Percentiles rank a stretch among this genome's conserved stretches.
phyloP scores from a whole-genome alignment of 1,140 invertebrate genomes.

The Habropoda laboriosa region DNA sequence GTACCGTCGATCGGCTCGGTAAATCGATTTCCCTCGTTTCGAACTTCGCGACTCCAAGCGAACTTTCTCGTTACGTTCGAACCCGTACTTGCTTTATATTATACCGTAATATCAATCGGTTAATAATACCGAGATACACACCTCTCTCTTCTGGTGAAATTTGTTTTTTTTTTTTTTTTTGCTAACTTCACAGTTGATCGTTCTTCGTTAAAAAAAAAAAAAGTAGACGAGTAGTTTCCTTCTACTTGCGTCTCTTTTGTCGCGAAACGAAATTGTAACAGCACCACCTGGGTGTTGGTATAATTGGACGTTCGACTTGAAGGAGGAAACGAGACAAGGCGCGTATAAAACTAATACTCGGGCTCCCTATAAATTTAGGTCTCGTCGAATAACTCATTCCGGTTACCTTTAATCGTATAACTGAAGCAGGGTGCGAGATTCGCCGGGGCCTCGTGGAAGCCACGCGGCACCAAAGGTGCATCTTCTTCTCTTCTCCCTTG shows the following conservation, averaged over 20 bases:
- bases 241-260: too few relatives aligned
- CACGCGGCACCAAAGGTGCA: slow-evolving; percentile 1
- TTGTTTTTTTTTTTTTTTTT: too few relatives aligned
- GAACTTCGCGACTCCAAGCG: not conserved
- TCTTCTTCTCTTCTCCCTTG: not conserved
- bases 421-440: slow-evolving; percentile 7
- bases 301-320: not conserved
- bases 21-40: slow-evolving; percentile 5
- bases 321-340: not conserved
- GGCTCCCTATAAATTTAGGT: not conserved
- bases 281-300: too few relatives aligned
- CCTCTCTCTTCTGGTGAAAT: too few relatives aligned
- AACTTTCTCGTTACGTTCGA: not conserved
- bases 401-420: slow-evolving; percentile 19
- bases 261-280: too few relatives aligned
- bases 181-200: too few relatives aligned
- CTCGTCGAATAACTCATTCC: slow-evolving; percentile 20
- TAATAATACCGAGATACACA: too few relatives aligned
- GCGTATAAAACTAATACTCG: not conserved
- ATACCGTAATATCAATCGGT: too few relatives aligned
- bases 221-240: too few relatives aligned
- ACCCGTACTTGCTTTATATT: too few relatives aligned
- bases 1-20: not conserved
- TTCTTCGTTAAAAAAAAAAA: too few relatives aligned
- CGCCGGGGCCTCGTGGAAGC: not conserved